A percentile compares a stretch with the other conserved stretches of the same genome.
These are phyloP conservation scores for Festucalex cinctus DNA, from an alignment of 2,113 vertebrate genomes.

Conservation along the genomic window DNA sequence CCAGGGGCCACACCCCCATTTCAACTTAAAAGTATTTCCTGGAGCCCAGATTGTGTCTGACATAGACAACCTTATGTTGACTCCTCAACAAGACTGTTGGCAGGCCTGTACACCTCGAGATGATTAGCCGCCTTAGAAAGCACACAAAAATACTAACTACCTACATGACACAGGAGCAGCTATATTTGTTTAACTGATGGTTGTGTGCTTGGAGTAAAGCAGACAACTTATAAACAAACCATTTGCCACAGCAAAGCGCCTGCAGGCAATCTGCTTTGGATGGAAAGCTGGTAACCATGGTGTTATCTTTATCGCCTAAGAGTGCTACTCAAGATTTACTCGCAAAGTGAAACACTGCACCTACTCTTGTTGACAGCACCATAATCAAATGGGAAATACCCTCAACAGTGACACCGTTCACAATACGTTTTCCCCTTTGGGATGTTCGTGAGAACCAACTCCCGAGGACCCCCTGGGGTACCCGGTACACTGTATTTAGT, in stretches of 20 bases:
- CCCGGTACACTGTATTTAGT: slow-evolving; percentile 7
- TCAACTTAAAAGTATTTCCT: slow-evolving; percentile 4
- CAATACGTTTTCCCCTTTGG: slow-evolving; percentile 5
- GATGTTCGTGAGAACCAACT: background rate
- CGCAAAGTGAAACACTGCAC: background rate
- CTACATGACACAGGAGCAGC: background rate
- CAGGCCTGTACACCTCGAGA: background rate
- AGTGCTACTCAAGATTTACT: slow-evolving; percentile 5
- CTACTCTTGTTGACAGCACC: slow-evolving; percentile 6
- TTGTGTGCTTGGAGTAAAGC: too few species aligned
- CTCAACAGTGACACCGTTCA: background rate
- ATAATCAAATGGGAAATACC: background rate
- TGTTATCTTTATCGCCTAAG: background rate
- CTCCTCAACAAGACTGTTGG: background rate
- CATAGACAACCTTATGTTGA: background rate
- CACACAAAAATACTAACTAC: background rate
- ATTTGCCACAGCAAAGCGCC: background rate
- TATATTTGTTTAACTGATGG: background rate
- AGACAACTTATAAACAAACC: background rate
- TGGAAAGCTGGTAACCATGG: background rate
- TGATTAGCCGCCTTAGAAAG: background rate
- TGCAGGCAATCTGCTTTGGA: background rate
- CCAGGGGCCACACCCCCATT: slow-evolving; percentile 7
- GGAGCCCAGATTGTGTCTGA: background rate
- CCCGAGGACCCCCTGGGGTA: slow-evolving; percentile 10